Percentiles rank a stretch among this genome's conserved stretches.
phyloP scores from a whole-genome alignment of 2,797 vertebrate species.

The Sphenopsis melanotis region DNA sequence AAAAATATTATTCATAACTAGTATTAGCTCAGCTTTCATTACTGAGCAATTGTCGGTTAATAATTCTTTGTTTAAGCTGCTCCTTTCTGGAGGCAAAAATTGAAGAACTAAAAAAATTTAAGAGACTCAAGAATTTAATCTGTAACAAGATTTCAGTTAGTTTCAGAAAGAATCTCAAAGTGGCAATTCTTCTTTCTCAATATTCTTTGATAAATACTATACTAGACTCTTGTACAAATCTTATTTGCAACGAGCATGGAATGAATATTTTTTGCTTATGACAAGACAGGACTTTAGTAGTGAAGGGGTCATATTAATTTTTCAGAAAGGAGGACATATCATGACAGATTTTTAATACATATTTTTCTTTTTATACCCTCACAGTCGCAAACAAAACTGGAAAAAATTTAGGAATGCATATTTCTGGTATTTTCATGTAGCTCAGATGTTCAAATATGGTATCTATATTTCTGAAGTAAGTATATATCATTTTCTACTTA shows the following conservation, averaged over 20 bases:
- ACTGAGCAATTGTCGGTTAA: neutral
- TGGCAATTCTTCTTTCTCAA: neutral
- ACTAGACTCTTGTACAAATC: neutral
- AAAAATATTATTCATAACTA: neutral
- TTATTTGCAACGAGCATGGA: neutral
- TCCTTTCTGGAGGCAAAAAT: neutral
- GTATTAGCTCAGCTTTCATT: neutral
- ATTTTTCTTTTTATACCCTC: neutral
- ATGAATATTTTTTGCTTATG: neutral
- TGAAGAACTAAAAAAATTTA: neutral
- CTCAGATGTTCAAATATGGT: slow-evolving; percentile 36
- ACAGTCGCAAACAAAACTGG: neutral
- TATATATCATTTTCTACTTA: slow-evolving; percentile 49
- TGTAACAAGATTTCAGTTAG: neutral
- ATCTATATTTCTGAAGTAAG: slow-evolving; percentile 36
- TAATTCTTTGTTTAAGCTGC: neutral
- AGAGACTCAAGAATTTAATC: neutral
- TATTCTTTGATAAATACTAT: neutral
- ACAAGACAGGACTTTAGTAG: neutral
- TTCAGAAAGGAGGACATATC: neutral
- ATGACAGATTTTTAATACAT: neutral
- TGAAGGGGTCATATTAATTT: neutral
- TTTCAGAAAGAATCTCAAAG: neutral
- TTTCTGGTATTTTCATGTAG: slow-evolving; percentile 11
- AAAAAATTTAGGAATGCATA: neutral